Base-by-base conservation (phyloP, 1,140 invertebrate species). In the Drosophila grimshawi region DNA sequence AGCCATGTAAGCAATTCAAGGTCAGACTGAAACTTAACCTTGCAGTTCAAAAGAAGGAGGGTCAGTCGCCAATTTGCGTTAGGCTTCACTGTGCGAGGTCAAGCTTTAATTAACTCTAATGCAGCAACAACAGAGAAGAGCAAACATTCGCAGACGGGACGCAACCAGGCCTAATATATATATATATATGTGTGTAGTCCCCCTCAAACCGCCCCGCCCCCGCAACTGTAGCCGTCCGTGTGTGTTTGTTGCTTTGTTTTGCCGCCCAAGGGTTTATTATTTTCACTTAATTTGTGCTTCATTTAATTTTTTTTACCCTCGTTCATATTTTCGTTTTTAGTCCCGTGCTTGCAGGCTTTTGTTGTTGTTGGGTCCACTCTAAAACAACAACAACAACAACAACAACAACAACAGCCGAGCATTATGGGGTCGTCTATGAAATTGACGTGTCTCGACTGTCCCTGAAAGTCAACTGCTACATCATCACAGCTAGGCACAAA, bases 251-350 rank as follows among this genome's bases (percentile, higher is more conserved):
- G 4, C 46, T 43, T 67, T 70, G 39, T 56, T 56, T 48, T 8
- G 37, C 67, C 48, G 59, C 74, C 46, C 48, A 61, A 55, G 65
- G 68, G 83, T 88, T 86, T 88, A 86, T 86, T 86, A 86, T 88
- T 86, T 86, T 86, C 83, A 86, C 82, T 86, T 86, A 86, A 86
- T 88, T 86, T 86, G 81, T 77, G 83, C 82, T 68, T 35, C 72
- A 83, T 71, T 79, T 79, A 61, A 53, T 60, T 56, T 56, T 65
- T 72, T 71, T 10, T 55, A 30, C 30, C 4, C 11, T 45, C 27
- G 49, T 53, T 56, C n/a, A 19, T 11, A 49, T 37, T 33, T 67
- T 46, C 39, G 10, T 57, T 7, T 11, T 49, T 19, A 19, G n/a
- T 46, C 10, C 30, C 8, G 2, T 52, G 11, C 65, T 27, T 56